These are phyloP conservation scores for Drosophila mettleri DNA, from an alignment of 2,888 invertebrate genomes.

Conservation along the genomic window DNA sequence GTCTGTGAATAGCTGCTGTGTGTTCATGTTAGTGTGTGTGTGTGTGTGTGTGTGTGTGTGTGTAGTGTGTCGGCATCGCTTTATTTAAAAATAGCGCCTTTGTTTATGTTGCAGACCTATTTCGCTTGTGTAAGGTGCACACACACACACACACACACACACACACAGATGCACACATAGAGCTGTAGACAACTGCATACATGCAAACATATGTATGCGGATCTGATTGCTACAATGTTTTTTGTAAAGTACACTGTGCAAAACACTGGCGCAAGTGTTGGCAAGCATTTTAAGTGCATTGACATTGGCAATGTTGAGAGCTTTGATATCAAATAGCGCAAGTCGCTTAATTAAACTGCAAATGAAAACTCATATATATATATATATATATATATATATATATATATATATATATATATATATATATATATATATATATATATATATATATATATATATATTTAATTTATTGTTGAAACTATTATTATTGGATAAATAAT, in stretches of 20 bases:
- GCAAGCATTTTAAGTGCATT: constrained; percentile 3
- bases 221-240: constrained; percentile 17
- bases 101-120: constrained; percentile 48
- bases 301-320: constrained; percentile 8
- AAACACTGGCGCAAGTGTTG: background rate
- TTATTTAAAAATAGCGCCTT: constrained; percentile 62
- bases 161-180: background rate
- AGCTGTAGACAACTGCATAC: constrained; percentile 7
- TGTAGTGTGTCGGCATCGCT: constrained; percentile 44
- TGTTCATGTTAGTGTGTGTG: constrained; percentile 9
- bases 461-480: too few relatives aligned
- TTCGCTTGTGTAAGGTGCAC: constrained; percentile 40
- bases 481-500: too few relatives aligned
- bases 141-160: constrained; percentile 5
- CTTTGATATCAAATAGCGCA: constrained; percentile 1
- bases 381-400: too few relatives aligned
- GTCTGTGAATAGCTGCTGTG: too few relatives aligned
- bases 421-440: too few relatives aligned
- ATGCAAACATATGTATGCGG: constrained; percentile 6
- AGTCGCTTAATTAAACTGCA: background rate
- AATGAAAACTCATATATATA: too few relatives aligned
- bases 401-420: too few relatives aligned
- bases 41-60: constrained; percentile 8
- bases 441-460: too few relatives aligned
- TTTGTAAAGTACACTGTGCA: constrained; percentile 13